phyloP scores from a whole-genome alignment of 2,888 invertebrate species.

The Meiosimyza platycephala region DNA sequence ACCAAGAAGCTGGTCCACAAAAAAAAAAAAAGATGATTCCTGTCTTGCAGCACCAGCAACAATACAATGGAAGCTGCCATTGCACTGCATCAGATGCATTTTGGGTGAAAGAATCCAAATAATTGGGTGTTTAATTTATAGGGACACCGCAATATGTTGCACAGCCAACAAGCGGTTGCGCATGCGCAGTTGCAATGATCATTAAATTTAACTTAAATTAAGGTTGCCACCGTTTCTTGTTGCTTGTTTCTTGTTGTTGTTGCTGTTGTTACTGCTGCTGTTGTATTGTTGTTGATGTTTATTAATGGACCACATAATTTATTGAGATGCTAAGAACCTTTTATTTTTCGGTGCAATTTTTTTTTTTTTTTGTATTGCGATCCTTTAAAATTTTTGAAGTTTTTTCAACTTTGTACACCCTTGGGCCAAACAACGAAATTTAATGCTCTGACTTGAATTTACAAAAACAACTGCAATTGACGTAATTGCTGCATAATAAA shows the following conservation, averaged over 20 bases:
- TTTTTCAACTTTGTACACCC: background rate
- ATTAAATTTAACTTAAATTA: slow-evolving; percentile 17
- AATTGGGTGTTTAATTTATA: slow-evolving; percentile 62
- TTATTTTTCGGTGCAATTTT: background rate
- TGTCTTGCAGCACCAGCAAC: background rate
- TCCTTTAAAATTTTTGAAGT: background rate
- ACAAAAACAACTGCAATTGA: background rate
- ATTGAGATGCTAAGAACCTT: slow-evolving; percentile 11
- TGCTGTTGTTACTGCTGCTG: background rate
- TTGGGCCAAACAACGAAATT: background rate
- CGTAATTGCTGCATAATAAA: slow-evolving; percentile 22
- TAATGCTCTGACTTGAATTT: slow-evolving; percentile 2
- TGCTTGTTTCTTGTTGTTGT: background rate
- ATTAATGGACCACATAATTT: slow-evolving; percentile 22
- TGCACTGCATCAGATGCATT: slow-evolving; percentile 5
- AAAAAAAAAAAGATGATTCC: too few species aligned
- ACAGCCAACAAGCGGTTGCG: slow-evolving; percentile 41
- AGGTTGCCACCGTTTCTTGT: slow-evolving; percentile 11
- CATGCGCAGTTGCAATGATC: slow-evolving; percentile 56
- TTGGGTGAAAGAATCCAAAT: slow-evolving; percentile 57
- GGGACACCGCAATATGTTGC: slow-evolving; percentile 38
- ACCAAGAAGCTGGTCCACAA: too few species aligned
- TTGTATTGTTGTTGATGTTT: slow-evolving; percentile 1
- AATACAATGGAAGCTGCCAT: background rate
- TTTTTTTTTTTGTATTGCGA: background rate